These are phyloP conservation scores for Pseudopleuronectes americanus DNA, from an alignment of 2,797 vertebrate genomes.

Conservation along the genomic window DNA sequence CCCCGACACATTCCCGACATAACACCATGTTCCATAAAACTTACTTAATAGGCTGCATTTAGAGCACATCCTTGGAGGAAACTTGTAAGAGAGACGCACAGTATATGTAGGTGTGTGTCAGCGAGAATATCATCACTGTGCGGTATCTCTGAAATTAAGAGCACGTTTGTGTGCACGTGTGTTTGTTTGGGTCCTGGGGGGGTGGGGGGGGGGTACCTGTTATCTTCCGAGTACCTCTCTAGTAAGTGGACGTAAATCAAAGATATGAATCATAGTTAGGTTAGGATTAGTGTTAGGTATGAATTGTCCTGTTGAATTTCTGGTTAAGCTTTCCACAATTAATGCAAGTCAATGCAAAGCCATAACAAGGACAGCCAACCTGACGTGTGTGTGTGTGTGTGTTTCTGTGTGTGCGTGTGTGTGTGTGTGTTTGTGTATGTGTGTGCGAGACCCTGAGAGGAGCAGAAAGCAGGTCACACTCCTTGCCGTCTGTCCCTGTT, in stretches of 20 bases:
- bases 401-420: not conserved
- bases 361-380: too few species aligned
- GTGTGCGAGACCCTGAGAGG: not conserved
- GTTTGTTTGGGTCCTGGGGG: too few species aligned
- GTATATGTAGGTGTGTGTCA: conserved; percentile 11
- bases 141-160: too few species aligned
- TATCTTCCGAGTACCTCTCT: too few species aligned
- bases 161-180: too few species aligned
- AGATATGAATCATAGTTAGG: too few species aligned
- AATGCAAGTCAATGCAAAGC: too few species aligned
- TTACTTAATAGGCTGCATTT: conserved; percentile 1
- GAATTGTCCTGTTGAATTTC: too few species aligned
- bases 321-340: too few species aligned
- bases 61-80: not conserved
- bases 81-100: not conserved
- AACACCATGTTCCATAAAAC: conserved; percentile 31
- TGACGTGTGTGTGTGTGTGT: conserved; percentile 5
- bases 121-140: conserved; percentile 1
- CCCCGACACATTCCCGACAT: conserved; percentile 6
- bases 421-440: conserved; percentile 1
- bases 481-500: conserved; percentile 45
- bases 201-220: too few species aligned
- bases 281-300: too few species aligned
- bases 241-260: too few species aligned
- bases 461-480: conserved; percentile 52